Percentiles rank a stretch among this genome's conserved stretches.
Conservation (phyloP, 2,797 vertebrate genomes). For the Betta splendens region DNA sequence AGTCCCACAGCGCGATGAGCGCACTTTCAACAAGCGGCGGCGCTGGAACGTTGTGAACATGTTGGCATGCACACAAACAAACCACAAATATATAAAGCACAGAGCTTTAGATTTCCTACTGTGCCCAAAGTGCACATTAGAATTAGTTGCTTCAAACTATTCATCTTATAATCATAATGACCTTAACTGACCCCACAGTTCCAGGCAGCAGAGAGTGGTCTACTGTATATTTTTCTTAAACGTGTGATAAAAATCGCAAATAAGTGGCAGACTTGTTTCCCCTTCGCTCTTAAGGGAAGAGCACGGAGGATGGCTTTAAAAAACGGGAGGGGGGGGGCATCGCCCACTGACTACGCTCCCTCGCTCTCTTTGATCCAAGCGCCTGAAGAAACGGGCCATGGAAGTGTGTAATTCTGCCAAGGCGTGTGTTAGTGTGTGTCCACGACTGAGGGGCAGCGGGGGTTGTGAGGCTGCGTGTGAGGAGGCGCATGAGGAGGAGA, state of each 20-base stretch:
- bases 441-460: conserved; percentile 20
- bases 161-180: too few species aligned
- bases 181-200: too few species aligned
- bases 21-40: conserved; percentile 43
- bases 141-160: too few species aligned
- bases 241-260: not conserved
- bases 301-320: conserved; percentile 20
- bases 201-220: too few species aligned
- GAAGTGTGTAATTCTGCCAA: conserved; percentile 44
- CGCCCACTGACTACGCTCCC: conserved; percentile 43
- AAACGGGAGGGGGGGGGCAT: conserved; percentile 19
- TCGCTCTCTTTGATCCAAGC: conserved; percentile 48
- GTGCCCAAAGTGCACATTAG: not conserved
- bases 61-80: conserved; percentile 29
- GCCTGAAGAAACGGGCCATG: conserved; percentile 61
- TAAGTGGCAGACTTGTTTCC: not conserved
- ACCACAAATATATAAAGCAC: conserved; percentile 18
- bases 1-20: conserved; percentile 52
- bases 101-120: not conserved
- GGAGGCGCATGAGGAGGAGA: conserved; percentile 53
- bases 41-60: conserved; percentile 44
- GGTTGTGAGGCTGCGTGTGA: conserved; percentile 49
- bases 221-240: not conserved
- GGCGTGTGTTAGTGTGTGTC: conserved; percentile 25
- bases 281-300: conserved; percentile 26